Evolutionary conservation across 2,113 vertebrate species (phyloP).

Genomic region (Corydoras maculifer): DNA sequence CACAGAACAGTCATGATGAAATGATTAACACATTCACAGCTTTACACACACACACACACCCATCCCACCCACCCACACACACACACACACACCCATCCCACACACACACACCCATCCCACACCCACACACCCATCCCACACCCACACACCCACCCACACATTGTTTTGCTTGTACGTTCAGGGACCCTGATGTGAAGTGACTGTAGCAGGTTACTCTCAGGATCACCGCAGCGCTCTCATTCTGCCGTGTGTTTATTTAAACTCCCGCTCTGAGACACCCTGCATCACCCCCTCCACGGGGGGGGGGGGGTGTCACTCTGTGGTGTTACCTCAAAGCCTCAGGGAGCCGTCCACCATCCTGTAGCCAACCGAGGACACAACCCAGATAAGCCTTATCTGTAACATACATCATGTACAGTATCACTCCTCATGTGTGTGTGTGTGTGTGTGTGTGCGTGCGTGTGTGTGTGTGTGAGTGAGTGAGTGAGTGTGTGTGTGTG

Average conservation of each 20-base stretch:
- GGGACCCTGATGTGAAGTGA: slow-evolving; percentile 50
- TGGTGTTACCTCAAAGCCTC: not conserved
- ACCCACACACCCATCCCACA: slow-evolving; percentile 1
- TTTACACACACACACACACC: not conserved
- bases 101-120: not conserved
- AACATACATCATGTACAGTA: too few relatives aligned
- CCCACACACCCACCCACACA: slow-evolving; percentile 11
- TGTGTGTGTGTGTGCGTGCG: not conserved
- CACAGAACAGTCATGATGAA: not conserved
- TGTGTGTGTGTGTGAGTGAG: slow-evolving; percentile 1
- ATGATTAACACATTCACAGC: slow-evolving; percentile 2
- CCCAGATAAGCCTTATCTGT: not conserved
- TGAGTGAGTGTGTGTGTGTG: slow-evolving; percentile 9
- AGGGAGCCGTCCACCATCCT: not conserved
- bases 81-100: slow-evolving; percentile 26
- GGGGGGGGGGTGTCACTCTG: not conserved
- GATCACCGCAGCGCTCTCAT: slow-evolving; percentile 51
- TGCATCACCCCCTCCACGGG: not conserved
- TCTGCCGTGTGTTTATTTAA: slow-evolving; percentile 53
- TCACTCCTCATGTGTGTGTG: not conserved
- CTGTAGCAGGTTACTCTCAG: slow-evolving; percentile 37
- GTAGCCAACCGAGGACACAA: not conserved
- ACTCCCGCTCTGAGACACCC: slow-evolving; percentile 25
- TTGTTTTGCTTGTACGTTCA: slow-evolving; percentile 43
- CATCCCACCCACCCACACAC: slow-evolving; percentile 9